Conservation (phyloP, 2,888 invertebrate genomes). For the Tiliacea citrago region DNA sequence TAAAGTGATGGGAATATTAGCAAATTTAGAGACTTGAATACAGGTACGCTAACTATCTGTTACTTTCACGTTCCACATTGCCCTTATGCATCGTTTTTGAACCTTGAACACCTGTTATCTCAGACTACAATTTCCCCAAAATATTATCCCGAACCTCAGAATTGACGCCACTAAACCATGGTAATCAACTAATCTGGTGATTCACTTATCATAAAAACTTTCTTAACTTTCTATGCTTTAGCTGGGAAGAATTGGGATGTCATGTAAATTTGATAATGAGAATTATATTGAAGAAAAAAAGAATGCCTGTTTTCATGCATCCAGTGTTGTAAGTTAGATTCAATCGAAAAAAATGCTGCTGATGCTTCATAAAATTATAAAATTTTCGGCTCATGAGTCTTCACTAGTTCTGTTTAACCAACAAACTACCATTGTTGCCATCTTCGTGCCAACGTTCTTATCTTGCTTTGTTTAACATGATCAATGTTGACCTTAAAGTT, state of each 20-base stretch:
- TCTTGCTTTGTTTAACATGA: constrained; percentile 42
- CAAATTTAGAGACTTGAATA: too few relatives aligned
- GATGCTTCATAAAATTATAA: not conserved
- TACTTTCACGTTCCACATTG: too few relatives aligned
- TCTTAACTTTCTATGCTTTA: not conserved
- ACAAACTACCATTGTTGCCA: constrained; percentile 40
- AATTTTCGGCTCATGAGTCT: not conserved
- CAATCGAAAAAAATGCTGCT: not conserved
- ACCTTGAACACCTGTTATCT: too few relatives aligned
- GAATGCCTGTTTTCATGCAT: not conserved
- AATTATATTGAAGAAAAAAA: not conserved
- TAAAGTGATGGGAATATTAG: too few relatives aligned
- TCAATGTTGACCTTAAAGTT: constrained; percentile 52
- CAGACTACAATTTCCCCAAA: too few relatives aligned
- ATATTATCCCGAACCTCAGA: too few relatives aligned
- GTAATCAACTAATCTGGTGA: too few relatives aligned
- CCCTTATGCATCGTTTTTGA: too few relatives aligned
- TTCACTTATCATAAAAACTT: too few relatives aligned
- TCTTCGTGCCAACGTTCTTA: constrained; percentile 51
- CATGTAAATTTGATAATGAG: not conserved
- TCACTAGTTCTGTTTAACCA: not conserved
- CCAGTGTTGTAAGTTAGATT: not conserved
- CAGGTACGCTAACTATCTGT: too few relatives aligned
- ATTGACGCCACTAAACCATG: too few relatives aligned
- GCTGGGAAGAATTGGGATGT: not conserved